Evolutionary conservation across 1,140 invertebrate genomes (phyloP).

Genomic region (Drosophila gunungcola): DNA sequence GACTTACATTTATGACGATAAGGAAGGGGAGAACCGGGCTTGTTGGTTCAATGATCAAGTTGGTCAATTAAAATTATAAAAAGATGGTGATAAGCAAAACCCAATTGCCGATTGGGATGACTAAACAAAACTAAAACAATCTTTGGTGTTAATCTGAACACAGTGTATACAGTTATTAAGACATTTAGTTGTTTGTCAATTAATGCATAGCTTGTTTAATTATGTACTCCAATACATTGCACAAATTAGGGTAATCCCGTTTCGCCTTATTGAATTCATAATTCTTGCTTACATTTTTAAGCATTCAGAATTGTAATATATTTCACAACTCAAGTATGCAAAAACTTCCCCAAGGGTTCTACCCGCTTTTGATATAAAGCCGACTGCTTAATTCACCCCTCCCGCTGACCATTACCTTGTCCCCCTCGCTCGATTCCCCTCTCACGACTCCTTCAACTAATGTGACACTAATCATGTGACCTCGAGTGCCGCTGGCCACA

Average conservation of each 20-base stretch:
- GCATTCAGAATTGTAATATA: conserved; percentile 9
- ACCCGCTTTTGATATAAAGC: conserved; percentile 50
- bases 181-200: background rate
- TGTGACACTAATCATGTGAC: conserved; percentile 78
- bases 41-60: conserved; percentile 15
- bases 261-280: background rate
- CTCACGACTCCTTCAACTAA: conserved; percentile 37
- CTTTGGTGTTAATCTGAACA: conserved; percentile 9
- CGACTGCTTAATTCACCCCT: conserved; percentile 14
- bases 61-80: background rate
- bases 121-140: conserved; percentile 1
- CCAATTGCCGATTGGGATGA: background rate
- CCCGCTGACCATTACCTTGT: background rate
- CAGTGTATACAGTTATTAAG: conserved; percentile 20
- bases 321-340: conserved; percentile 10
- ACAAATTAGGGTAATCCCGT: background rate
- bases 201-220: background rate
- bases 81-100: background rate
- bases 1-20: conserved; percentile 30
- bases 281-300: conserved; percentile 1
- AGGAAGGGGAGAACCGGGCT: background rate
- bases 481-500: conserved; percentile 65
- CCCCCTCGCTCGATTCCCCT: conserved; percentile 6
- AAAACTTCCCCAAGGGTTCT: conserved; percentile 1
- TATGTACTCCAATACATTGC: background rate